phyloP scores from a whole-genome alignment of 1,140 invertebrate species.

The Brachionus asplanchnoidis region DNA sequence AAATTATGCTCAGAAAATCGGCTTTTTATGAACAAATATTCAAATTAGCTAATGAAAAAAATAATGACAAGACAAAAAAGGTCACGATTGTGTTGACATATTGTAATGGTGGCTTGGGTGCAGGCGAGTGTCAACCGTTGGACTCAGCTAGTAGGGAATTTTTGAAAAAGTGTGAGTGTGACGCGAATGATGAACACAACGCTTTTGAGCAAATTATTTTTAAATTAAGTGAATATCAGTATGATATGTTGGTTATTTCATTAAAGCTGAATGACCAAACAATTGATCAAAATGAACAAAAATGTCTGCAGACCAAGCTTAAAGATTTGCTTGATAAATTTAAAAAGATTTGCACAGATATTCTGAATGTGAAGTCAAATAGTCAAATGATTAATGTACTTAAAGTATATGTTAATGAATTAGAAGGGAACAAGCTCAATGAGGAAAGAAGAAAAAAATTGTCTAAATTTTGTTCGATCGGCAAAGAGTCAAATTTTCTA shows the following conservation, averaged over 20 bases:
- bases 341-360: not conserved
- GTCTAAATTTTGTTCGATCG: not conserved
- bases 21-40: not conserved
- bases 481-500: not conserved
- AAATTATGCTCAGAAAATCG: not conserved
- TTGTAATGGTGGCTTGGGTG: not conserved
- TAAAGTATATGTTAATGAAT: not conserved
- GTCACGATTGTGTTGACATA: not conserved
- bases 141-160: not conserved
- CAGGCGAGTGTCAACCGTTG: not conserved
- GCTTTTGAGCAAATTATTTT: constrained; percentile 9
- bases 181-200: not conserved
- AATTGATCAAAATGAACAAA: not conserved
- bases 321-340: not conserved
- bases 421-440: not conserved
- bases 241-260: not conserved
- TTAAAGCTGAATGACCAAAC: not conserved
- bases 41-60: not conserved
- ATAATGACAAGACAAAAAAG: not conserved
- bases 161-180: not conserved
- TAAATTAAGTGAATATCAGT: not conserved
- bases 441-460: not conserved
- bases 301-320: not conserved
- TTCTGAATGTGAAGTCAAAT: not conserved
- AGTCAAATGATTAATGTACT: not conserved